Percentiles rank a stretch among this genome's conserved stretches.
Evolutionary conservation across 2,888 invertebrate species (phyloP).

Genomic region (Gymnoscelis rufifasciata): DNA sequence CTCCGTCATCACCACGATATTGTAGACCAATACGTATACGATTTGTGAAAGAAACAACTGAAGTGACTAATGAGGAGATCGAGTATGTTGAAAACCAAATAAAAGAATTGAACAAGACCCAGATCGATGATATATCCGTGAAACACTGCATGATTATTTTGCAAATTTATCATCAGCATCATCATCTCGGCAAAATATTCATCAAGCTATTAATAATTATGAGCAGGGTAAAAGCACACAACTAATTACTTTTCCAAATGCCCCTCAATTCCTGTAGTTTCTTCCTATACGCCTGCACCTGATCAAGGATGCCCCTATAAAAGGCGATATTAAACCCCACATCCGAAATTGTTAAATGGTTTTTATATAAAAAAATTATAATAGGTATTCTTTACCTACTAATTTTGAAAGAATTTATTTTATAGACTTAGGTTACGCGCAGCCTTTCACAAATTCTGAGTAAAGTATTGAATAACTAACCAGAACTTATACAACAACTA

Average conservation of each 20-base stretch:
- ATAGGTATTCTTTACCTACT: no score
- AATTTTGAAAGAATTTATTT: no score
- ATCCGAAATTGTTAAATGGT: not conserved
- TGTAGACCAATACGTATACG: slow-evolving; percentile 25
- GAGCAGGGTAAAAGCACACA: no score
- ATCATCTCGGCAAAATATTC: no score
- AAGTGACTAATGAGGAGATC: not conserved
- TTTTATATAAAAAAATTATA: no score
- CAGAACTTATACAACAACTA: no score
- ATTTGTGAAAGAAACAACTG: slow-evolving; percentile 5
- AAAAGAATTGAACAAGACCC: not conserved
- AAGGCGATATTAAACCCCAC: slow-evolving; percentile 19
- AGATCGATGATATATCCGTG: not conserved
- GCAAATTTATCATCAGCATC: no score
- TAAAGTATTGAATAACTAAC: no score
- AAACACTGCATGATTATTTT: no score
- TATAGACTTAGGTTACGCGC: no score
- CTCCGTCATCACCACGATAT: slow-evolving; percentile 28
- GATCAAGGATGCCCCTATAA: slow-evolving; percentile 31
- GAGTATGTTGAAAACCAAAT: not conserved
- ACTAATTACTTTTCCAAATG: not conserved
- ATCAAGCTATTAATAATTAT: no score
- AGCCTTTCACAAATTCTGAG: no score
- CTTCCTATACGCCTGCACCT: slow-evolving; percentile 31
- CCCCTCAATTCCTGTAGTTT: not conserved